Conservation (phyloP, 35 echinoderm and acorn worm genomes). For the Heliocidaris erythrogramma region DNA sequence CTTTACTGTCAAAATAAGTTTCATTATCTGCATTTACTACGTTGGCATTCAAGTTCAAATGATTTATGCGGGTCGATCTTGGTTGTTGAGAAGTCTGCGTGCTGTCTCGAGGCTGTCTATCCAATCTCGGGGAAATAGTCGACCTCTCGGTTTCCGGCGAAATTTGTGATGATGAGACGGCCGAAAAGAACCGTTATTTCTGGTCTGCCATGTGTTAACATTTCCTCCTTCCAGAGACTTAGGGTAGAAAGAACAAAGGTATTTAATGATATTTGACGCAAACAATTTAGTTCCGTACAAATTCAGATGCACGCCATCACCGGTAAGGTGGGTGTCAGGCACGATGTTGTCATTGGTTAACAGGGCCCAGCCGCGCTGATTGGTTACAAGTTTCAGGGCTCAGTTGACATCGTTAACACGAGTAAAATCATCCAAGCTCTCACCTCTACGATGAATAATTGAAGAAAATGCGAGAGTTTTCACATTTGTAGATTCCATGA, state of each 20-base stretch:
- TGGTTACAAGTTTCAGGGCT: background rate
- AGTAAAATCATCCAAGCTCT: background rate
- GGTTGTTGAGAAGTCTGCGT: background rate
- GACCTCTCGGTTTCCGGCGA: background rate
- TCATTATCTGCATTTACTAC: no score
- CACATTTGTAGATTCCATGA: background rate
- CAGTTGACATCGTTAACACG: background rate
- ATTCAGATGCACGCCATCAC: slow-evolving; percentile 18
- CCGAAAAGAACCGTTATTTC: background rate
- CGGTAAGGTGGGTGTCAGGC: background rate
- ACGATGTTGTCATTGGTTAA: background rate
- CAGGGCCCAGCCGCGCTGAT: background rate
- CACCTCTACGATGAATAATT: background rate
- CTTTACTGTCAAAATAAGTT: no score
- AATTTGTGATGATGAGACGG: background rate
- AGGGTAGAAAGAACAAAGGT: background rate
- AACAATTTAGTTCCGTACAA: background rate
- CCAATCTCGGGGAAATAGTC: slow-evolving; percentile 6
- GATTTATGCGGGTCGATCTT: no score
- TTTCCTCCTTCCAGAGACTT: background rate
- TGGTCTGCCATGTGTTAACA: background rate
- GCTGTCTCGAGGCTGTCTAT: background rate
- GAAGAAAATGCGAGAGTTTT: background rate
- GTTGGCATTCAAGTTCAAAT: no score
- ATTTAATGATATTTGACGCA: background rate